Evolutionary conservation across 2,113 vertebrate species (phyloP).

Genomic region (Rhegmatorhina hoffmannsi): DNA sequence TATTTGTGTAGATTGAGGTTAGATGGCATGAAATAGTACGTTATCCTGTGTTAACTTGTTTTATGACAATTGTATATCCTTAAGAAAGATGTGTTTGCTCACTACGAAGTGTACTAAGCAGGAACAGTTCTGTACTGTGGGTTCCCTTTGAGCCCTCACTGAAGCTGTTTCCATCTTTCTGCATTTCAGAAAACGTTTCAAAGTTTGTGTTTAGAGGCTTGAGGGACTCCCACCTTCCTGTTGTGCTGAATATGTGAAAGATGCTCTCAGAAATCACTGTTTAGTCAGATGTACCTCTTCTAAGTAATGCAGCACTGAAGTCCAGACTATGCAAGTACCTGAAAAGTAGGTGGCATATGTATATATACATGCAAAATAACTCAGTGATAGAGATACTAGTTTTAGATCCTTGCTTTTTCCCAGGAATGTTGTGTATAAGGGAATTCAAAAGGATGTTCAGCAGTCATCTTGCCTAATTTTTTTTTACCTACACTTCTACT

Average conservation of each 20-base stretch:
- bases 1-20: not conserved
- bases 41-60: not conserved
- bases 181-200: slow-evolving; percentile 52
- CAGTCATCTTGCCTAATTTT: not conserved
- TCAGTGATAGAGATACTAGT: not conserved
- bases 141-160: slow-evolving; percentile 25
- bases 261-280: not conserved
- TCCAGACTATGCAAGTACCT: not conserved
- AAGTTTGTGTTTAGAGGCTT: slow-evolving; percentile 23
- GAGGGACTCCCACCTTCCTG: not conserved
- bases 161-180: slow-evolving; percentile 44
- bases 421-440: not conserved
- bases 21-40: not conserved
- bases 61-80: not conserved
- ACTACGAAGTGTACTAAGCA: not conserved
- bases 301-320: not conserved
- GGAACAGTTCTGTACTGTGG: not conserved
- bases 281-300: not conserved
- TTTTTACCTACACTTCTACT: slow-evolving; percentile 12
- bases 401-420: not conserved
- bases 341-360: not conserved
- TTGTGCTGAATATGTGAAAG: slow-evolving; percentile 16
- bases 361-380: not conserved
- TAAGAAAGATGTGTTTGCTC: slow-evolving; percentile 16
- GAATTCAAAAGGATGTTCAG: not conserved